Evolutionary conservation across 2,113 vertebrate genomes (phyloP).

Genomic region (Antidorcas marsupialis): DNA sequence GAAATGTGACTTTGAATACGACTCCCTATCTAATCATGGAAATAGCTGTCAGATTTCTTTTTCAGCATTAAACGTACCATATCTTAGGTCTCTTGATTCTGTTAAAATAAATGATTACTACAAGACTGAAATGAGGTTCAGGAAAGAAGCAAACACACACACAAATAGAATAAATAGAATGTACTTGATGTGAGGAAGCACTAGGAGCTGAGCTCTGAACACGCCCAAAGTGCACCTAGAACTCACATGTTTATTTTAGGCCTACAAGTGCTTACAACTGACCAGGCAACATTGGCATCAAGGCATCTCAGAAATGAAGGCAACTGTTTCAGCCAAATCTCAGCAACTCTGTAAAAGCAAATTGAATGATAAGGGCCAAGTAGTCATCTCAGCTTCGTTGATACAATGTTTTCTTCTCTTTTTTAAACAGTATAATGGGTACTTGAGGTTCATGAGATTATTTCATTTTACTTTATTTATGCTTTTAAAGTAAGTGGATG

Average conservation of each 20-base stretch:
- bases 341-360: neutral
- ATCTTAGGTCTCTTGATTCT: neutral
- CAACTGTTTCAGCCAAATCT: neutral
- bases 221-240: neutral
- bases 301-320: neutral
- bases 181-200: neutral
- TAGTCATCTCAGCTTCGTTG: neutral
- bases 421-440: neutral
- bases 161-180: neutral
- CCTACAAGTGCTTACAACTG: neutral
- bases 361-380: neutral
- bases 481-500: neutral
- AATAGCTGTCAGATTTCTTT: constrained; percentile 29
- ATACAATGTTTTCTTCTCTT: neutral
- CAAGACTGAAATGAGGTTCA: neutral
- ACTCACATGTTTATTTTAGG: constrained; percentile 14
- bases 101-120: constrained; percentile 28
- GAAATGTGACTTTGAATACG: constrained; percentile 35
- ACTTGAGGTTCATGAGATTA: neutral
- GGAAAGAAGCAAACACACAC: neutral
- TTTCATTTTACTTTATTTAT: constrained; percentile 21
- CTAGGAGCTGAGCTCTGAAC: neutral
- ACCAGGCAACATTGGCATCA: neutral
- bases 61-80: neutral
- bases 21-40: neutral